Percentiles rank a stretch among this genome's conserved stretches.
Evolutionary conservation across 2,888 invertebrate species (phyloP).

Genomic region (Latrodectus hesperus): DNA sequence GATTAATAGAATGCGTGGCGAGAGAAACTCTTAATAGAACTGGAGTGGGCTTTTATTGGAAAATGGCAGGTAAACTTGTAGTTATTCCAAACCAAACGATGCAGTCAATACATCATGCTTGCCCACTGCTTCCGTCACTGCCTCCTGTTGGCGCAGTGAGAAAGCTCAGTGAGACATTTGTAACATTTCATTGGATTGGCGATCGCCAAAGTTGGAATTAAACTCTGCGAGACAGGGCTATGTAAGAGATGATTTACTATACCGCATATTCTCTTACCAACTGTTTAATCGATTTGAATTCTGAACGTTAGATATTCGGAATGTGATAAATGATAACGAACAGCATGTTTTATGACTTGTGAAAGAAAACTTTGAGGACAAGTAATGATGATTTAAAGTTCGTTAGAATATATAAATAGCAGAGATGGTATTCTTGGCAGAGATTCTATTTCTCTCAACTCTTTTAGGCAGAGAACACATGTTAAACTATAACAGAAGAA

Average conservation of each 20-base stretch:
- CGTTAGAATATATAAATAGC: too few species aligned
- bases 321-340: background rate
- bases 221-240: background rate
- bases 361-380: too few species aligned
- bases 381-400: too few species aligned
- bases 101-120: slow-evolving; percentile 15
- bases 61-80: slow-evolving; percentile 37
- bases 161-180: slow-evolving; percentile 35
- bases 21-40: slow-evolving; percentile 35
- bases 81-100: slow-evolving; percentile 14
- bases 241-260: background rate
- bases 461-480: too few species aligned
- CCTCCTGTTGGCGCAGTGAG: background rate
- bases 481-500: too few species aligned
- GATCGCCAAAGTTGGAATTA: background rate
- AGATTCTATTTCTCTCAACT: too few species aligned
- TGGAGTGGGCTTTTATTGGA: slow-evolving; percentile 50
- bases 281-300: background rate
- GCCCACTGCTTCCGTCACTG: background rate
- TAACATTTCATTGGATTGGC: slow-evolving; percentile 2
- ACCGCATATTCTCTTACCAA: background rate
- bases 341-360: background rate
- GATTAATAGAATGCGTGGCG: slow-evolving; percentile 49
- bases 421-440: too few species aligned
- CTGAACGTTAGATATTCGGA: background rate